Evolutionary conservation across 2,888 invertebrate genomes (phyloP).

Genomic region (Coenonympha glycerion): DNA sequence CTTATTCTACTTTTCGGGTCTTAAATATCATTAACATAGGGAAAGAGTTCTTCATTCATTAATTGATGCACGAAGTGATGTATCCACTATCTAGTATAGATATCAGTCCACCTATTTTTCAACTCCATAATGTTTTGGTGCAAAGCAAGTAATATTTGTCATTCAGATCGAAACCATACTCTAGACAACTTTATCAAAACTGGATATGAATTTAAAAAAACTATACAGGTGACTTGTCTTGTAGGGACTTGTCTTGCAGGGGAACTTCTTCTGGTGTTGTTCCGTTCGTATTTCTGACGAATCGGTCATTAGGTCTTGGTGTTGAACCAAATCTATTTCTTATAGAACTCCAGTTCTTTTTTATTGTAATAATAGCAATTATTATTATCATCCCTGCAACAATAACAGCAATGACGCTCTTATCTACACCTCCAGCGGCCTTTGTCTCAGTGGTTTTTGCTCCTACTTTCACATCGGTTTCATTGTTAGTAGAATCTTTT

Average conservation of each 20-base stretch:
- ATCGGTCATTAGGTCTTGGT: conserved; percentile 51
- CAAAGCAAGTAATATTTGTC: conserved; percentile 15
- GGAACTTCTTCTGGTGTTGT: conserved; percentile 63
- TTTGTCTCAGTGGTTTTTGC: conserved; percentile 46
- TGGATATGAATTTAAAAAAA: conserved; percentile 44
- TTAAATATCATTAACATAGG: conserved; percentile 29
- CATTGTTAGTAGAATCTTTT: conserved; percentile 29
- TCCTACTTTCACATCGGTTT: conserved; percentile 46
- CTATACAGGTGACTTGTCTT: conserved; percentile 64
- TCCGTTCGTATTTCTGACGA: conserved; percentile 46
- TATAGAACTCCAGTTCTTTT: conserved; percentile 76
- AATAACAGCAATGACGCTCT: conserved; percentile 72
- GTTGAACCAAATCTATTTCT: conserved; percentile 57
- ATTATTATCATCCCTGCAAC: conserved; percentile 72
- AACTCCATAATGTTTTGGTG: conserved; percentile 4
- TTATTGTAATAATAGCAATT: conserved; percentile 70
- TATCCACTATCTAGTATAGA: too few relatives aligned
- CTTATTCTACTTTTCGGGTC: conserved; percentile 33
- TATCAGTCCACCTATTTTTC: not conserved
- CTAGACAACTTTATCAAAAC: conserved; percentile 32
- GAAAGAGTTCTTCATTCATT: too few relatives aligned
- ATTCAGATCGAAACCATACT: conserved; percentile 64
- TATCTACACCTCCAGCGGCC: conserved; percentile 64
- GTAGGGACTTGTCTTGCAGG: conserved; percentile 63
- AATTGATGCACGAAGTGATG: too few relatives aligned